These are phyloP conservation scores for Tethya wilhelma DNA, from an alignment of 37 sponge, comb jelly and placozoan genomes.

Conservation along the genomic window DNA sequence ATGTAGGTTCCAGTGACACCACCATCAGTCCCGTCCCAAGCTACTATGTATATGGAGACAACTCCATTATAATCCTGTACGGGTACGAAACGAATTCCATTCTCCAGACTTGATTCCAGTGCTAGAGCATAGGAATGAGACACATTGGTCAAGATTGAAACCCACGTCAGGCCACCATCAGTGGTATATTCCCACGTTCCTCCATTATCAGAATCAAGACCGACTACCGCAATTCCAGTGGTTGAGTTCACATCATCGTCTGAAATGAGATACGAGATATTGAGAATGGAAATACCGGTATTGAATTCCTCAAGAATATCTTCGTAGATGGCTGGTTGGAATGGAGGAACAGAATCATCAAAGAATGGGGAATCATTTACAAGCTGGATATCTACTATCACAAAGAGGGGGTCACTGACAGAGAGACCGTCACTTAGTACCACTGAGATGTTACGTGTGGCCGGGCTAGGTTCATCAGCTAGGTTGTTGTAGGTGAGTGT, in stretches of 20 bases:
- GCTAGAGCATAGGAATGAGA: conserved; percentile 48
- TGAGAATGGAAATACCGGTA: conserved; percentile 42
- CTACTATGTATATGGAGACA: conserved; percentile 54
- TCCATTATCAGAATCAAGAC: conserved; percentile 43
- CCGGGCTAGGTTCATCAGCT: conserved; percentile 84
- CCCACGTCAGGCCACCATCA: conserved; percentile 46
- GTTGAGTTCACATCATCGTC: conserved; percentile 72
- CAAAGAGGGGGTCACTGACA: conserved; percentile 43
- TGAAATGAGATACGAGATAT: conserved; percentile 49
- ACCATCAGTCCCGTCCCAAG: conserved; percentile 77
- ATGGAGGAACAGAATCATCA: conserved; percentile 20
- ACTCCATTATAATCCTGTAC: conserved; percentile 48
- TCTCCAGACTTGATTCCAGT: conserved; percentile 5
- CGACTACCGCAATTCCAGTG: conserved; percentile 69
- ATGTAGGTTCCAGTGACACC: conserved; percentile 31
- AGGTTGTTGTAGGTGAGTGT: conserved; percentile 79
- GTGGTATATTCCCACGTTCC: conserved; percentile 65
- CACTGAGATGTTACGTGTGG: conserved; percentile 45
- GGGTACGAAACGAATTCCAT: conserved; percentile 71
- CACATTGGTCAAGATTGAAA: neutral
- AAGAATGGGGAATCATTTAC: conserved; percentile 91
- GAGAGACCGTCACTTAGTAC: conserved; percentile 68
- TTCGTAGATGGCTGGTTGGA: conserved; percentile 62
- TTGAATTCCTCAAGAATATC: conserved; percentile 48
- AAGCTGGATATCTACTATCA: conserved; percentile 61